Evolutionary conservation across 2,797 vertebrate genomes (phyloP).

Genomic region (Alcedo atthis): DNA sequence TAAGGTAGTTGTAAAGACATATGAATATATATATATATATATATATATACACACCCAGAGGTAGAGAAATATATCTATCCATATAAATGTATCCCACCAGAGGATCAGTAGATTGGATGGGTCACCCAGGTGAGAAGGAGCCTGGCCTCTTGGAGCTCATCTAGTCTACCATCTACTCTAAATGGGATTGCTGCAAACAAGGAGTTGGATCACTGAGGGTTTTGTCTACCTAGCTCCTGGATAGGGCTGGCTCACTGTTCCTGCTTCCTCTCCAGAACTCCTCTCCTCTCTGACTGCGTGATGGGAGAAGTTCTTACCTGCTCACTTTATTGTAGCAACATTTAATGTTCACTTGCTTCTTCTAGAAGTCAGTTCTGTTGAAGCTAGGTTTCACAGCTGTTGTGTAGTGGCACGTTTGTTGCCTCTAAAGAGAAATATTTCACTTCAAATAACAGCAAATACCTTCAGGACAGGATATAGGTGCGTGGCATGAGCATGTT

Average conservation of each 20-base stretch:
- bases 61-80: accelerated
- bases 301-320: background rate
- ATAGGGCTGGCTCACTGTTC: background rate
- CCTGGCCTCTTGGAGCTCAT: background rate
- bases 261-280: background rate
- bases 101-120: background rate
- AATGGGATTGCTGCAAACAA: background rate
- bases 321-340: background rate
- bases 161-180: background rate
- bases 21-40: accelerated
- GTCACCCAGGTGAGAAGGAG: background rate
- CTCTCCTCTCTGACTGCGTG: background rate
- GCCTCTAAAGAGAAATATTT: background rate
- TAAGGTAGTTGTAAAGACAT: accelerated
- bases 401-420: background rate
- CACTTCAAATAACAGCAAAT: background rate
- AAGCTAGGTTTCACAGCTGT: background rate
- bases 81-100: accelerated
- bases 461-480: background rate
- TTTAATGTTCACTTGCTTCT: background rate
- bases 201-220: accelerated
- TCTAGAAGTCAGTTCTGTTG: background rate
- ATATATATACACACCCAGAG: background rate
- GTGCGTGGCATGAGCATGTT: background rate
- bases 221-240: background rate